Percentiles rank a stretch among this genome's conserved stretches.
Evolutionary conservation across 2,888 invertebrate genomes (phyloP).

Genomic region (Apocheima hispidaria): DNA sequence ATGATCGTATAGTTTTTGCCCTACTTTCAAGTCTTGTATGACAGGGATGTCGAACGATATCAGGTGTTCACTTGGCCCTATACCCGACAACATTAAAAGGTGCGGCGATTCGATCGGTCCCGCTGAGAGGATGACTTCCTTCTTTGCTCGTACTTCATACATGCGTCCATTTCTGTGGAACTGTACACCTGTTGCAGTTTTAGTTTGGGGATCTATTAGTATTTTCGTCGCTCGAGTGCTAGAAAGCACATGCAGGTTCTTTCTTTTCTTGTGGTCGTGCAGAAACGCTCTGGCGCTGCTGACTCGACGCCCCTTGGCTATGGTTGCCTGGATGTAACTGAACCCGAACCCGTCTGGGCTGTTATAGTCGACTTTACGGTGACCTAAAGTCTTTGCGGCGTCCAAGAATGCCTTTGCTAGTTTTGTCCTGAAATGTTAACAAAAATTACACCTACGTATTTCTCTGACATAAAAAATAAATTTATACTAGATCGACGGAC

Average conservation of each 20-base stretch:
- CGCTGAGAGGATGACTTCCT: slow-evolving; percentile 88
- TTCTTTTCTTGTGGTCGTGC: slow-evolving; percentile 79
- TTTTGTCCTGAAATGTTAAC: slow-evolving; percentile 68
- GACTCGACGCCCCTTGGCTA: slow-evolving; percentile 78
- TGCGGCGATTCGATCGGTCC: slow-evolving; percentile 94
- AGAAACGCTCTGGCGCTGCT: slow-evolving; percentile 87
- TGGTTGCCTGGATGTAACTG: slow-evolving; percentile 78
- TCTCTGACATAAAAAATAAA: background rate
- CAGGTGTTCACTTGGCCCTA: slow-evolving; percentile 88
- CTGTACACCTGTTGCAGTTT: slow-evolving; percentile 72
- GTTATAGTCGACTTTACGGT: slow-evolving; percentile 90
- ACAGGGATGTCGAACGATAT: slow-evolving; percentile 85
- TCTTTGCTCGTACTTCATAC: slow-evolving; percentile 71
- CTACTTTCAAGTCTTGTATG: slow-evolving; percentile 88
- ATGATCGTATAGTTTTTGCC: slow-evolving; percentile 89
- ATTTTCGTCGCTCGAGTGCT: slow-evolving; percentile 85
- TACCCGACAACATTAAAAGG: slow-evolving; percentile 88
- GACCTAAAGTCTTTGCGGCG: slow-evolving; percentile 87
- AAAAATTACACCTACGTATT: background rate
- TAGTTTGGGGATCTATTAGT: slow-evolving; percentile 84
- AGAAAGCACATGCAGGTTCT: slow-evolving; percentile 86
- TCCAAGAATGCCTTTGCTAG: slow-evolving; percentile 89
- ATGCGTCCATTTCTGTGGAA: slow-evolving; percentile 76
- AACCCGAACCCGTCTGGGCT: slow-evolving; percentile 88
- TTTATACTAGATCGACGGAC: no score